Percentiles rank a stretch among this genome's conserved stretches.
Conservation (phyloP, 2,888 invertebrate species). For the Teleiodes luculella region DNA sequence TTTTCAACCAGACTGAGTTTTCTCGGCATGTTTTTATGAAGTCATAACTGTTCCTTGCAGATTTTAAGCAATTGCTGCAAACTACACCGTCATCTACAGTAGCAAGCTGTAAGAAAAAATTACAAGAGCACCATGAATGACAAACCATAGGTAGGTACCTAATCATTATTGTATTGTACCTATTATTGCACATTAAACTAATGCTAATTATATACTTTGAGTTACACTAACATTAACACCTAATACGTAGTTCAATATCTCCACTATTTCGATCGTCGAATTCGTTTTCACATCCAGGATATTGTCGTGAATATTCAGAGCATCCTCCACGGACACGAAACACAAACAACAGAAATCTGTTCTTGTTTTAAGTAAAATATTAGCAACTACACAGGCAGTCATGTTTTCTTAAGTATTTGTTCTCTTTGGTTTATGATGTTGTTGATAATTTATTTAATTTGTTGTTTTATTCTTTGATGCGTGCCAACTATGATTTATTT, state of each 20-base stretch:
- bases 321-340: neutral
- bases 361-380: neutral
- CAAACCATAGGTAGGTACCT: too few species aligned
- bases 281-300: neutral
- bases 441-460: too few species aligned
- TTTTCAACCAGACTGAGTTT: neutral
- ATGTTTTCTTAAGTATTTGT: neutral
- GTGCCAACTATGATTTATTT: too few species aligned
- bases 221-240: slow-evolving; percentile 4
- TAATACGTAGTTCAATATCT: neutral
- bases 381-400: neutral
- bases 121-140: too few species aligned
- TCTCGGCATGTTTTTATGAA: slow-evolving; percentile 10
- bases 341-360: slow-evolving; percentile 7
- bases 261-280: neutral
- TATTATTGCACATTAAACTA: neutral
- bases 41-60: slow-evolving; percentile 1
- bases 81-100: neutral
- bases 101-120: neutral
- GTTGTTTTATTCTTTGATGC: too few species aligned
- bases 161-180: too few species aligned
- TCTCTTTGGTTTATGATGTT: too few species aligned
- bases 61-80: slow-evolving; percentile 5
- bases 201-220: too few species aligned
- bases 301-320: neutral